A percentile compares a stretch with the other conserved stretches of the same genome.
phyloP scores from a whole-genome alignment of 1,140 invertebrate genomes.

The Drosophila nigromelanica region DNA sequence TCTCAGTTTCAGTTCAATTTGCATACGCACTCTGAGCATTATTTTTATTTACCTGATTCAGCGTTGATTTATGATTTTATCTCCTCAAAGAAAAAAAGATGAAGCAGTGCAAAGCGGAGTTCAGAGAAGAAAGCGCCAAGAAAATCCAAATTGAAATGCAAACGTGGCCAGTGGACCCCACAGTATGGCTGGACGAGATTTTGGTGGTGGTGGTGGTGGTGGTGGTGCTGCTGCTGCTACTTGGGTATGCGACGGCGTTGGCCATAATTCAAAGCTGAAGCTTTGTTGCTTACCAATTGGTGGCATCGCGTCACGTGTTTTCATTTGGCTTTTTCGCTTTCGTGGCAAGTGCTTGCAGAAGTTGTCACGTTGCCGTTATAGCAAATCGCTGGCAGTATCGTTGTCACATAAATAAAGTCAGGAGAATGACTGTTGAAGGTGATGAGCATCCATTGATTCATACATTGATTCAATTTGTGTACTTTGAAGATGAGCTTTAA shows the following conservation, averaged over 20 bases:
- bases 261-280: conserved; percentile 73
- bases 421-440: conserved; percentile 20
- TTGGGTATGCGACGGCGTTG: conserved; percentile 59
- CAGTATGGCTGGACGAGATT: neutral
- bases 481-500: conserved; percentile 1
- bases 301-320: conserved; percentile 66
- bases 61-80: conserved; percentile 82
- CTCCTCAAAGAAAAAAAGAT: conserved; percentile 13
- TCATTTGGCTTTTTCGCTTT: conserved; percentile 64
- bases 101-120: conserved; percentile 17
- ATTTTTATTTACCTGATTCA: conserved; percentile 83
- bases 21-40: conserved; percentile 80
- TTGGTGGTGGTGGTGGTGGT: neutral
- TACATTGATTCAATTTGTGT: conserved; percentile 16
- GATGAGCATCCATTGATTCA: conserved; percentile 5
- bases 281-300: conserved; percentile 78
- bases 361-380: conserved; percentile 69
- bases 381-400: conserved; percentile 70
- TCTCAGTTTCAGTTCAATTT: conserved; percentile 67
- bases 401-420: conserved; percentile 73
- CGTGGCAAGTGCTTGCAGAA: conserved; percentile 45
- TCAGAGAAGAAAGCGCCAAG: conserved; percentile 26
- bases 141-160: conserved; percentile 77
- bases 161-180: conserved; percentile 59
- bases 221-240: conserved; percentile 24